Base-by-base conservation (phyloP, 1,140 invertebrate genomes). In the Ephestia elutella region DNA sequence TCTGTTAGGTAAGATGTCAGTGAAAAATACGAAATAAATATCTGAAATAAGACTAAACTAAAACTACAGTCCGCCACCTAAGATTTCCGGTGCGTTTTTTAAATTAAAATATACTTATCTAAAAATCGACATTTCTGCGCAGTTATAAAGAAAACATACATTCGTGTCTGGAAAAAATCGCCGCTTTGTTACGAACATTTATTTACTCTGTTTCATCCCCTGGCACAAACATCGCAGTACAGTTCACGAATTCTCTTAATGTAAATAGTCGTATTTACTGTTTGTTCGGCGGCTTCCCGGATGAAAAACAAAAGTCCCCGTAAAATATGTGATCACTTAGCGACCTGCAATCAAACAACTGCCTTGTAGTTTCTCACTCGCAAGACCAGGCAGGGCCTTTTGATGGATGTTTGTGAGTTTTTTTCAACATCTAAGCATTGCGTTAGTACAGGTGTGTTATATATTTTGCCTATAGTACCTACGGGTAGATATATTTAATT, bases 301-400 rank as follows among this genome's bases (percentile, higher is more conserved):
- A 70, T 63, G 70, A 71, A 82, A 80, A 81, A 79, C 77, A 84
- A 44, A 44, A 75, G 70, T 67, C 69, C 49, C 64, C 53, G 74
- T 87, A 79, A 87, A 76, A 87, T 86, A 87, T 86, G 82, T 75
- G 81, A 84, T 80, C 84, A 87, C 84, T 87, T 87, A 87, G 76
- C 80, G 65, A 77, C 80, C 79, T 81, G 75, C 80, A 84, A 87
- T 86, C 84, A 87, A 79, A 82, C 75, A 70, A 77, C 69, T 71
- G 66, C 70, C 72, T 63, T 62, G 66, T 65, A 71, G 71, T 75
- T 73, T 80, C 71, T 76, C 74, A 72, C 70, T 71, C 38, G n/a
- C 38, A 44, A 2, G n/a, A 44, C 38, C 15, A n/a, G n/a, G n/a
- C n/a, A n/a, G 8, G 8, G 11, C 8, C 11, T n/a, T 44, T 44